Conservation (phyloP, 2,113 vertebrate genomes). For the Sorex araneus region DNA sequence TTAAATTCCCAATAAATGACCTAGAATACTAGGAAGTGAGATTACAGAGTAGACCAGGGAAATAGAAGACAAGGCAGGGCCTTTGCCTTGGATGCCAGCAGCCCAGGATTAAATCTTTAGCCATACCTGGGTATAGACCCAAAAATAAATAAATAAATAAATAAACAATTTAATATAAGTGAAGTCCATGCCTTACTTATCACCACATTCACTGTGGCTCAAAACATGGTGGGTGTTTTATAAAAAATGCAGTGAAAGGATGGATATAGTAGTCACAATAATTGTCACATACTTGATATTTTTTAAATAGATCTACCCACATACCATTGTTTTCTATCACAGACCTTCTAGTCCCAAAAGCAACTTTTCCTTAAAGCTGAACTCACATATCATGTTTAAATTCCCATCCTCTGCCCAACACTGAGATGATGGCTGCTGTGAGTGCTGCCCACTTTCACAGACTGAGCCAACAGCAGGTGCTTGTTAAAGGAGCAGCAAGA, state of each 20-base stretch:
- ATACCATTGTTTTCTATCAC: not conserved
- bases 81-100: too few species aligned
- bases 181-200: not conserved
- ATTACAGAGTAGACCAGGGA: not conserved
- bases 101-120: too few species aligned
- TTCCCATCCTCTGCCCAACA: not conserved
- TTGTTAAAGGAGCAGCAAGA: not conserved
- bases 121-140: too few species aligned
- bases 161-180: not conserved
- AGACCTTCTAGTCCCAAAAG: not conserved
- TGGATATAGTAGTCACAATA: not conserved
- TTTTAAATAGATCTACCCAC: not conserved
- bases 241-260: not conserved
- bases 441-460: not conserved
- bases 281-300: not conserved
- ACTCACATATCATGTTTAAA: not conserved
- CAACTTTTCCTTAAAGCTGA: constrained; percentile 18
- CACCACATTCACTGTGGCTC: not conserved
- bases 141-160: too few species aligned
- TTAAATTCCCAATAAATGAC: not conserved
- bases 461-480: not conserved
- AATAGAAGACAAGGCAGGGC: too few species aligned
- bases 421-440: not conserved
- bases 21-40: not conserved
- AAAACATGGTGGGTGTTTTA: not conserved